Conservation (phyloP, 92 coral and sea anemone genomes). For the Epizoanthus rinbou region DNA sequence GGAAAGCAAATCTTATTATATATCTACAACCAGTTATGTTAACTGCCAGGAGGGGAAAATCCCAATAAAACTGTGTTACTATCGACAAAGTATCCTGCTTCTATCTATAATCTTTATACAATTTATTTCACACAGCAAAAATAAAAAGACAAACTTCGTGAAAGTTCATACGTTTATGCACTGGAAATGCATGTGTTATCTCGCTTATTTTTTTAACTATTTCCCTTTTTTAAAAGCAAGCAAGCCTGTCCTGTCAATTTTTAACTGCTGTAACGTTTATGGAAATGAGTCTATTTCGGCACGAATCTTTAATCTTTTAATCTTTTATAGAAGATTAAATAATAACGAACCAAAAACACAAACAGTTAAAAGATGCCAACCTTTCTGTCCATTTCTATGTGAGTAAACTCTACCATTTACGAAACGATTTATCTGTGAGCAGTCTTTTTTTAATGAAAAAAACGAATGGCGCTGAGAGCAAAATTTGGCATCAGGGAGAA, state of each 20-base stretch:
- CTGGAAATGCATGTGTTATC: not conserved
- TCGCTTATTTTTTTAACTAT: not conserved
- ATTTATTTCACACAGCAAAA: slow-evolving; percentile 21
- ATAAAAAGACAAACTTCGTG: not conserved
- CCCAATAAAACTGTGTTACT: not conserved
- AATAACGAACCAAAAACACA: not conserved
- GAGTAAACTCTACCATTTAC: not conserved
- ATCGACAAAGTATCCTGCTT: not conserved
- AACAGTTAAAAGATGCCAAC: not conserved
- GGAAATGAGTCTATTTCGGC: not conserved
- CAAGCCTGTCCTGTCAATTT: not conserved
- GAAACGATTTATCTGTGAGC: too few species aligned
- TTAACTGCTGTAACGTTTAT: not conserved
- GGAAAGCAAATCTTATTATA: not conserved
- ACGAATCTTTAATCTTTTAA: too few species aligned
- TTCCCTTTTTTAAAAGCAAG: too few species aligned
- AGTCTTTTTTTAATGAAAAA: too few species aligned
- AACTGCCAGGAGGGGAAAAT: too few species aligned
- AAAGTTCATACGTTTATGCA: not conserved
- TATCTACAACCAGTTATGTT: not conserved
- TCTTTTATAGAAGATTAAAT: too few species aligned
- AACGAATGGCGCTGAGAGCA: too few species aligned
- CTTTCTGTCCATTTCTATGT: not conserved
- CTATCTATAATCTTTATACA: not conserved
- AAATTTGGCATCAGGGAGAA: too few species aligned